Percentiles rank a stretch among this genome's conserved stretches.
phyloP scores from a whole-genome alignment of 2,797 vertebrate species.

The Galago senegalensis region DNA sequence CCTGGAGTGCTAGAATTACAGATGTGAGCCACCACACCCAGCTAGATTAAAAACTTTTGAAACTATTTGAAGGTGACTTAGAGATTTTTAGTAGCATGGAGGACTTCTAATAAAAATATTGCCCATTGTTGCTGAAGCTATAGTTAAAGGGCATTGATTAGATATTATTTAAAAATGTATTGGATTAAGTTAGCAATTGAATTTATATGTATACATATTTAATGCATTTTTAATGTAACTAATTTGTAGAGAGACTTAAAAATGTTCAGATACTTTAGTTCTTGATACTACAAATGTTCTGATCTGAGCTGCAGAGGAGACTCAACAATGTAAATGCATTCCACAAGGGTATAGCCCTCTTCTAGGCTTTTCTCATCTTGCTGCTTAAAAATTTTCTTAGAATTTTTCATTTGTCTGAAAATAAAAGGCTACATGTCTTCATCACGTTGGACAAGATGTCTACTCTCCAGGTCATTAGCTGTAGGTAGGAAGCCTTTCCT shows the following conservation, averaged over 20 bases:
- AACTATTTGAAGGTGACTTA: neutral
- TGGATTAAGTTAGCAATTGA: slow-evolving; percentile 3
- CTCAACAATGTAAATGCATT: neutral
- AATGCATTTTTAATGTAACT: neutral
- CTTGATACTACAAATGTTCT: neutral
- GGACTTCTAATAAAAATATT: neutral
- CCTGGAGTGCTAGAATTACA: too few relatives aligned
- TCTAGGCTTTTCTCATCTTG: neutral
- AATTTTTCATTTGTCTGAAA: slow-evolving; percentile 43
- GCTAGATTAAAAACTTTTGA: neutral
- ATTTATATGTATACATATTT: neutral
- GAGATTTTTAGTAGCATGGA: neutral
- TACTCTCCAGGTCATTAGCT: neutral
- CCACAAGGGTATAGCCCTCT: neutral
- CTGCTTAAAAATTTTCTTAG: slow-evolving; percentile 3
- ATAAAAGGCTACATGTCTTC: slow-evolving; percentile 24
- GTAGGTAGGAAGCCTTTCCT: neutral
- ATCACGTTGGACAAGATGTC: neutral
- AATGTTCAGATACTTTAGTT: neutral
- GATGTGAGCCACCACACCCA: too few relatives aligned
- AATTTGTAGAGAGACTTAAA: slow-evolving; percentile 1
- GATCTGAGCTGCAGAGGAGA: neutral
- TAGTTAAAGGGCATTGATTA: neutral
- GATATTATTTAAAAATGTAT: slow-evolving; percentile 13
- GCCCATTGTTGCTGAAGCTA: neutral